A percentile compares a stretch with the other conserved stretches of the same genome.
Conservation (phyloP, 2,113 vertebrate species). For the Ariopsis seemanni region DNA sequence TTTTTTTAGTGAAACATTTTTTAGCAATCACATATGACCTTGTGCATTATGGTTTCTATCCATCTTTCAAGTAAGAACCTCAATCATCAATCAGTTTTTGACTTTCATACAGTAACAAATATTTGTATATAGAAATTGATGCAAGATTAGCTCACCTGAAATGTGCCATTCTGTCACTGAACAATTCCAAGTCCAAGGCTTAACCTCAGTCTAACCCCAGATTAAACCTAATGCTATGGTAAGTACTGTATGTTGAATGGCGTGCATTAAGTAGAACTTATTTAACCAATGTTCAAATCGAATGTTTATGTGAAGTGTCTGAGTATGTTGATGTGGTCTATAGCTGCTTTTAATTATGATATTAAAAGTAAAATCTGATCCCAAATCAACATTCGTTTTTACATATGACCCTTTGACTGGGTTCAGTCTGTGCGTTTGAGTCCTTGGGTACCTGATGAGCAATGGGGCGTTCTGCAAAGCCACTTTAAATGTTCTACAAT, state of each 20-base stretch:
- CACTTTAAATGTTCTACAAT: conserved; percentile 27
- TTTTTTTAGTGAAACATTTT: neutral
- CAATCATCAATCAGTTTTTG: neutral
- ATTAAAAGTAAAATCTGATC: conserved; percentile 20
- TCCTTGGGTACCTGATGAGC: conserved; percentile 11
- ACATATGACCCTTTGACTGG: neutral
- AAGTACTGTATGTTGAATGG: neutral
- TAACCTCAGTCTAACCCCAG: neutral
- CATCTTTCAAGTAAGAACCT: neutral
- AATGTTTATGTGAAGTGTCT: neutral
- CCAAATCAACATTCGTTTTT: neutral
- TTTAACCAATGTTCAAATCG: neutral
- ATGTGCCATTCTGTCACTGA: neutral
- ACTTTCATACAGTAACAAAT: neutral
- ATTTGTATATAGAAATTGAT: neutral
- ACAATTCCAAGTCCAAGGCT: neutral
- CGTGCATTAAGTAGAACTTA: neutral
- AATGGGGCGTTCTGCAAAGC: conserved; percentile 8
- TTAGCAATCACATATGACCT: neutral
- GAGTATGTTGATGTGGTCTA: neutral
- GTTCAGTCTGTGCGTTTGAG: neutral
- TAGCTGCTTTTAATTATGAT: conserved; percentile 3
- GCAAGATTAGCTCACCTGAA: neutral
- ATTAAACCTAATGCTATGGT: conserved; percentile 3
- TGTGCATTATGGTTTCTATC: neutral